phyloP scores from a whole-genome alignment of 2,797 vertebrate species.

The Sebastes cheni region DNA sequence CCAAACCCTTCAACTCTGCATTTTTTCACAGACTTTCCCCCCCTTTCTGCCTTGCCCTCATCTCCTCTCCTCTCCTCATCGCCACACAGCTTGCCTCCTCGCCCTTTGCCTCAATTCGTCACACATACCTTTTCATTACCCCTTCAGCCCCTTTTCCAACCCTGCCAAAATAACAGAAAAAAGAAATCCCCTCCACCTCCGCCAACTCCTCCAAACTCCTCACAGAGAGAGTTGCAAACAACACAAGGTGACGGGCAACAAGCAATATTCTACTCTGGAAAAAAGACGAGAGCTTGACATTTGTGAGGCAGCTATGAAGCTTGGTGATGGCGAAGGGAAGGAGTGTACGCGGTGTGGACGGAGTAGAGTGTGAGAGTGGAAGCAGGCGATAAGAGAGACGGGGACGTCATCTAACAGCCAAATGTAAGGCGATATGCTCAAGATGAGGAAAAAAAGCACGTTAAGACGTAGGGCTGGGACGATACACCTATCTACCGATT shows the following conservation, averaged over 20 bases:
- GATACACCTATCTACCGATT: too few relatives aligned
- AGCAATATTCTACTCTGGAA: conserved; percentile 40
- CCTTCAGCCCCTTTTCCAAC: conserved; percentile 40
- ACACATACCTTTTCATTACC: conserved; percentile 76
- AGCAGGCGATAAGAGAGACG: conserved; percentile 32
- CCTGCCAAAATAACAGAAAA: conserved; percentile 36
- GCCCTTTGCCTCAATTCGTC: conserved; percentile 76
- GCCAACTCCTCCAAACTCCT: neutral
- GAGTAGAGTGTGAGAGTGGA: conserved; percentile 40
- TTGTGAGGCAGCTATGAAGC: conserved; percentile 55
- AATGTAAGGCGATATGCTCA: conserved; percentile 44
- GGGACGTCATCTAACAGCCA: conserved; percentile 31
- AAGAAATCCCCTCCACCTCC: neutral
- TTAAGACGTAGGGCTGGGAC: neutral
- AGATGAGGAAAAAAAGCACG: conserved; percentile 12
- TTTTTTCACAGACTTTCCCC: conserved; percentile 63
- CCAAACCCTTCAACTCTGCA: conserved; percentile 78
- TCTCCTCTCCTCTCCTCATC: conserved; percentile 68
- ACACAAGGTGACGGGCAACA: conserved; percentile 19
- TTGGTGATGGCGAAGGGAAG: conserved; percentile 34
- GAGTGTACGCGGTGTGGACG: conserved; percentile 17
- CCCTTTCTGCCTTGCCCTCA: conserved; percentile 53
- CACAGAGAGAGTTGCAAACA: conserved; percentile 50
- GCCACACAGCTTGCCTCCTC: conserved; percentile 72
- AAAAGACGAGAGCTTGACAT: conserved; percentile 61